phyloP scores from a whole-genome alignment of 2,797 vertebrate genomes.

The Molossus molossus region DNA sequence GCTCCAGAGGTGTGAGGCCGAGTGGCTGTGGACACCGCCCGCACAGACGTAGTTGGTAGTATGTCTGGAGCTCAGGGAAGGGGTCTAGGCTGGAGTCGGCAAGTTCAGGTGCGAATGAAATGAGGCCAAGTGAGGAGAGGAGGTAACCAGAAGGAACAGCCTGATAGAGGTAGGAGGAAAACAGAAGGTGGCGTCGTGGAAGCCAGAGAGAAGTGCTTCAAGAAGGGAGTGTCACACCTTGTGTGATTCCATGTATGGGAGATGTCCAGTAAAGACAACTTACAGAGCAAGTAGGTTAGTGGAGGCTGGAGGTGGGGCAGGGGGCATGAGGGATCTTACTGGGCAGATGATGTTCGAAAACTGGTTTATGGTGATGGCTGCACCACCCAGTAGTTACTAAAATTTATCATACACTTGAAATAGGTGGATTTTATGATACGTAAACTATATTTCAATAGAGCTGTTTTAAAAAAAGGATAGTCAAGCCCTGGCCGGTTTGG shows the following conservation, averaged over 20 bases:
- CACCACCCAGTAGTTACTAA: conserved; percentile 7
- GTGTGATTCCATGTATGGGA: not conserved
- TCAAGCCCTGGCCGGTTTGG: no score
- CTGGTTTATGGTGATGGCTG: not conserved
- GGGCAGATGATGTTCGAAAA: not conserved
- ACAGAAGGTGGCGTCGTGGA: not conserved
- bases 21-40: not conserved
- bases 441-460: not conserved
- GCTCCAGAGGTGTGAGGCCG: not conserved
- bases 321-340: not conserved
- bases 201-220: conserved; percentile 44
- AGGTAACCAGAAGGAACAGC: not conserved
- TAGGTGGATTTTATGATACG: not conserved
- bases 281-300: not conserved
- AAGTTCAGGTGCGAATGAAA: not conserved
- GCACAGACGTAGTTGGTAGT: not conserved
- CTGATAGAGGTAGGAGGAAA: not conserved
- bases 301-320: not conserved
- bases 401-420: not conserved
- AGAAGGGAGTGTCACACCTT: not conserved
- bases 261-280: not conserved
- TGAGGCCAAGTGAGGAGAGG: not conserved
- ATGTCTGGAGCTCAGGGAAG: not conserved
- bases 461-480: not conserved
- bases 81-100: not conserved